Conservation (phyloP, 2,113 vertebrate species). For the Oriolus oriolus region DNA sequence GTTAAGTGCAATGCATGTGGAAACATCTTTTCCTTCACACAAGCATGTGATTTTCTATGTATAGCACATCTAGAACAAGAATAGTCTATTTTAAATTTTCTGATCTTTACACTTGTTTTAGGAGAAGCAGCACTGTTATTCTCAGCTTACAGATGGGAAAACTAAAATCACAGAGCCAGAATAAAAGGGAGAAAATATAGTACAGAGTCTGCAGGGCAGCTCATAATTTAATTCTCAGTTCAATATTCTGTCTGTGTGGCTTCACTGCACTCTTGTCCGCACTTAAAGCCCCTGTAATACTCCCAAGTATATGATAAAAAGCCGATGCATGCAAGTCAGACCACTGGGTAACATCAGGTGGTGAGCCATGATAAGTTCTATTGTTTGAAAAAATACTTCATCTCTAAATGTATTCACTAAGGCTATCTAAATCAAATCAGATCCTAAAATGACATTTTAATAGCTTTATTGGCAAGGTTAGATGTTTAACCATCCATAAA, state of each 20-base stretch:
- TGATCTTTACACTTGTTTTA: background rate
- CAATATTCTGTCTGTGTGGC: background rate
- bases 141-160: background rate
- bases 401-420: background rate
- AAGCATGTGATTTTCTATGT: background rate
- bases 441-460: background rate
- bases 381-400: background rate
- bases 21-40: background rate
- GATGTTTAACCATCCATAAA: background rate
- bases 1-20: background rate
- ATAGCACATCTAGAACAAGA: background rate
- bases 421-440: background rate
- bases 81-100: background rate
- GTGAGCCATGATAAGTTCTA: background rate
- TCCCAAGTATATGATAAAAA: background rate
- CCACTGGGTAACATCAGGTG: background rate
- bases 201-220: background rate
- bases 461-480: background rate
- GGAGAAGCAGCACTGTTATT: background rate
- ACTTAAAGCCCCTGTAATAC: background rate
- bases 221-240: background rate
- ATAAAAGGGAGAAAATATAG: background rate
- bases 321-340: background rate
- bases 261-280: background rate
- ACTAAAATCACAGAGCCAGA: background rate